Evolutionary conservation across 2,113 vertebrate species (phyloP), one percentile per base, ranked within the genome.

Genomic region (Alexandromys fortis): DNA sequence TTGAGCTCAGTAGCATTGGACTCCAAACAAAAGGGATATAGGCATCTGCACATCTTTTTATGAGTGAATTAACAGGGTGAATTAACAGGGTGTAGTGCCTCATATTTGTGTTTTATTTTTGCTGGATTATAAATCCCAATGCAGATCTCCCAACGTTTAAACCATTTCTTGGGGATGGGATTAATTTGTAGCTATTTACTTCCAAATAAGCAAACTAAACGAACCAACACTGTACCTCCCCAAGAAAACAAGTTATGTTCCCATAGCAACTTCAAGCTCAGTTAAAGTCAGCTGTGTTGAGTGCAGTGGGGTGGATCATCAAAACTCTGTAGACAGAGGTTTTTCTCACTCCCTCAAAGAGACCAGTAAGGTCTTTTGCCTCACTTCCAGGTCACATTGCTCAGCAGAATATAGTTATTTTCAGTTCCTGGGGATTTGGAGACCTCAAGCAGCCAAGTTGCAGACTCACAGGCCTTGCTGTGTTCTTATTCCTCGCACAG

Each of bases 251-350:
- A 77, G 45, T 45, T 16, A 22, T 42, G 30, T 26, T 55, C 52
- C 63, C 30, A 28, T 8, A 19, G 1, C 9, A 26, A 24, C 7
- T 61, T 21, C 10, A 33, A 14, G 24, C 42, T 77, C 1, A 2
- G 35, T 14, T 30, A 86, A 1, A 67, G n/a, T 10, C 68, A 24
- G 7, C 22, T 65, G 14, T 5, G 13, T 16, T 12, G 13, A 35
- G 6, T 14, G 19, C 2, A 12, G 19, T 28, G 7, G 28, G 1
- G 12, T 17, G 3, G 10, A 26, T 26, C 22, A 42, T 6, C 61
- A 45, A 45, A 35, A 52, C 52, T 1, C 24, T 0, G 7, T 5
- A 61, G 38, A 28, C 11, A 0, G 55, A 47, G 3, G 5, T 26
- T 10, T 45, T 47, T 11, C 30, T 22, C 55, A 17, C 38, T 38